These are phyloP conservation scores for Amphipoea oculea DNA, from an alignment of 2,888 invertebrate species.

Conservation along the genomic window DNA sequence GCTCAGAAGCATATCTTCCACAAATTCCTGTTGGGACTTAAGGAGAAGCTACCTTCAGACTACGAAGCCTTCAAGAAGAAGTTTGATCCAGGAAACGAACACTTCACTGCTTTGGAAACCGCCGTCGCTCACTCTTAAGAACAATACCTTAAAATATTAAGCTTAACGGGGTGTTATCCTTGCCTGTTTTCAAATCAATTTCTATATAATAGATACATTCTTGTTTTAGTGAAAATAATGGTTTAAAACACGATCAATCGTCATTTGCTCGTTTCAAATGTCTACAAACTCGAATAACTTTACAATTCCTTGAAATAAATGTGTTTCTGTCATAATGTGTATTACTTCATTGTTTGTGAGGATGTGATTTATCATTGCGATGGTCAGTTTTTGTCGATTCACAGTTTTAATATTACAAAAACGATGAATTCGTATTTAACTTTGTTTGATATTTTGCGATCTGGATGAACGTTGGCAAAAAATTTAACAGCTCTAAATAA, in stretches of 20 bases:
- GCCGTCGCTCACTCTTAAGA: conserved; percentile 71
- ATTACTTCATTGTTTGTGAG: background rate
- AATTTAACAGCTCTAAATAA: background rate
- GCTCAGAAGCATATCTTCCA: conserved; percentile 92
- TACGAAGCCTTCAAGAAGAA: conserved; percentile 87
- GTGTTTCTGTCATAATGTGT: background rate
- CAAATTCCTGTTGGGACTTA: conserved; percentile 89
- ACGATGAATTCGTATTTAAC: background rate
- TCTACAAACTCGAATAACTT: background rate
- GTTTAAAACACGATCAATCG: background rate
- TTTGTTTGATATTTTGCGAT: background rate
- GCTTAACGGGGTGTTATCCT: too few relatives aligned
- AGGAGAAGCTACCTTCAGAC: conserved; percentile 86
- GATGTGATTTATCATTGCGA: background rate
- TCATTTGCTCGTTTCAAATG: background rate
- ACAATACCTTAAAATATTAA: background rate
- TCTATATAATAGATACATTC: too few relatives aligned
- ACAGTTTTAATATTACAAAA: background rate
- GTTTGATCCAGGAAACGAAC: conserved; percentile 91
- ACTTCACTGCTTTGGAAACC: conserved; percentile 77
- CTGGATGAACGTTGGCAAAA: background rate
- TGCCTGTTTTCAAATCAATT: background rate
- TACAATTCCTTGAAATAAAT: background rate
- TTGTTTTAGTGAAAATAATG: background rate
- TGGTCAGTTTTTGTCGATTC: conserved; percentile 16